Base-by-base conservation (phyloP, 2,888 invertebrate species). In the Eurois occulta region DNA sequence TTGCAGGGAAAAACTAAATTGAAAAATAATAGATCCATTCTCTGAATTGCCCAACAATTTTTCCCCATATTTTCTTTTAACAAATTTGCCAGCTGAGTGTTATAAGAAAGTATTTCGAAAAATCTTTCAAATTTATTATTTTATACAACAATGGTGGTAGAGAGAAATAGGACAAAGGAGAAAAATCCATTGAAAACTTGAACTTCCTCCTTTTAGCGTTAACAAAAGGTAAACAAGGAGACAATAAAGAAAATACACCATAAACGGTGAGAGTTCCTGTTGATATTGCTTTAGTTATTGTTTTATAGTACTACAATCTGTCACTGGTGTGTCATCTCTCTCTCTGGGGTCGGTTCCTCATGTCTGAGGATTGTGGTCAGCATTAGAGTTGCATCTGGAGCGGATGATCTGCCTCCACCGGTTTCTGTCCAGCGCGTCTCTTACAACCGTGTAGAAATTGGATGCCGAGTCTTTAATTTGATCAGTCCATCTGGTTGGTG, bases 161-260 rank as follows among this genome's bases (percentile, higher is more conserved):
- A 69, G 60, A 69, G 77, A 43, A 76, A 64, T 67, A 58, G 65
- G 60, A 87, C 81, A 88, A 88, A 80, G 84, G 84, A 75, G 74
- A 72, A 75, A 83, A 75, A 78, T 80, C 78, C 81, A 81, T 85
- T 83, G 86, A 80, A 83, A 82, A 78, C 72, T 79, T 73, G 67
- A 66, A 82, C 72, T 76, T 80, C 81, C 77, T 82, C 75, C 62
- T 84, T 85, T 86, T 75, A 81, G 52, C 66, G 66, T 24, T 77
- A 80, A 86, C 88, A 88, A 87, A 83, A 86, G 88, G 79, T 88
- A 88, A 80, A 83, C 78, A 83, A 78, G 65, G 38, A 52, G 75
- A 74, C 79, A 75, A 85, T 79, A 75, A 86, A 78, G 46, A 84
- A 82, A 83, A 77, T 75, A 77, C 65, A 70, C 65, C 46, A 48